Percentiles rank a stretch among this genome's conserved stretches.
Evolutionary conservation across 30 jellyfish, hydroid and myxozoan species (phyloP).

Genomic region (Aurelia coerulea): DNA sequence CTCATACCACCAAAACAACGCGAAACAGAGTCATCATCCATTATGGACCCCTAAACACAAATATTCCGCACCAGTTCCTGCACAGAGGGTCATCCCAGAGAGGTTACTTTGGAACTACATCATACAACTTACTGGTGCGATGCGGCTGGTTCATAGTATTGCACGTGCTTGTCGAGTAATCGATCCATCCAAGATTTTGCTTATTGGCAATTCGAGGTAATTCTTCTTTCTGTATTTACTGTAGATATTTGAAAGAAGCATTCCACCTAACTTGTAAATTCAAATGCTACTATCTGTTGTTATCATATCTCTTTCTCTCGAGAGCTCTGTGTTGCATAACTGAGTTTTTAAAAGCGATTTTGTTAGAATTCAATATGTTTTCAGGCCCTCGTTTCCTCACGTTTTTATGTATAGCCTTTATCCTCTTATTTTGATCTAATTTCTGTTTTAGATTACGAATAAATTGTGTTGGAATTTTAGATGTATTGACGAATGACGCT

Average conservation of each 20-base stretch:
- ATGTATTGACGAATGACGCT: conserved; percentile 79
- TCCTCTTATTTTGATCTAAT: neutral
- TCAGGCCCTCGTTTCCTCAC: too few relatives aligned
- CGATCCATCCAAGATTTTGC: conserved; percentile 86
- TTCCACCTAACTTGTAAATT: neutral
- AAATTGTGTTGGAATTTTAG: conserved; percentile 90
- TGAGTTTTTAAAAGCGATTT: too few relatives aligned
- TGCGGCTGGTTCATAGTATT: conserved; percentile 81
- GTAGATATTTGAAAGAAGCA: neutral
- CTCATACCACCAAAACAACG: conserved; percentile 48
- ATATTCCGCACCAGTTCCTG: conserved; percentile 52
- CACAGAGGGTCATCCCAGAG: conserved; percentile 90
- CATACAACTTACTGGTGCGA: conserved; percentile 91
- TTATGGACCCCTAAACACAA: conserved; percentile 67
- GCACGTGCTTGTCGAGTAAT: conserved; percentile 89
- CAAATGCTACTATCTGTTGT: too few relatives aligned
- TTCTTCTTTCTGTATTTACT: neutral
- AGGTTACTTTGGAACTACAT: conserved; percentile 93
- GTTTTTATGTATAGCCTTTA: too few relatives aligned
- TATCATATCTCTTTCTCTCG: too few relatives aligned
- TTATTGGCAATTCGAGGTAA: conserved; percentile 93
- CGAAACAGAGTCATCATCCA: conserved; percentile 52
- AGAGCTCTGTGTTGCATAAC: too few relatives aligned
- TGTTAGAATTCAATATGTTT: too few relatives aligned
- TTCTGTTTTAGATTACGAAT: conserved; percentile 73